These are phyloP conservation scores for Takifugu bimaculatus DNA, from an alignment of 2,113 vertebrate species.

Conservation along the genomic window DNA sequence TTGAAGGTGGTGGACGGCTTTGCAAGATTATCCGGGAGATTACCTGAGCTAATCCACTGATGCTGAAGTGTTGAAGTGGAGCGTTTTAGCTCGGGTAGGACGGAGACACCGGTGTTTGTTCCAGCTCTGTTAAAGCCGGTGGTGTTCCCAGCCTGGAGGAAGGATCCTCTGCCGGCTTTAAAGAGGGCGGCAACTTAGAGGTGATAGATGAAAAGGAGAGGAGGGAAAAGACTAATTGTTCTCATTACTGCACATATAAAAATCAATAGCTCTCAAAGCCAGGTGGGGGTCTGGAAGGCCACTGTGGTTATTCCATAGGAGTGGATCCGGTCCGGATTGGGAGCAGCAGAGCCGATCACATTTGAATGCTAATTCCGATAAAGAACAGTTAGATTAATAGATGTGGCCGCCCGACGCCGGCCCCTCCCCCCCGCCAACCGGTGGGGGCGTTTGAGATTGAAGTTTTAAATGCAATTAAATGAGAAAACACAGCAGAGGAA, in stretches of 20 bases:
- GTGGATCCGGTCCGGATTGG: constrained; percentile 63
- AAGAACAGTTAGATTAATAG: constrained; percentile 71
- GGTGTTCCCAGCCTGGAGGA: constrained; percentile 37
- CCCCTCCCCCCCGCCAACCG: constrained; percentile 34
- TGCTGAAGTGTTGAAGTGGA: no score
- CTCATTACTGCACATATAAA: constrained; percentile 73
- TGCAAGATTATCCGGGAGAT: no score
- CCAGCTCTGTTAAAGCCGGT: not conserved
- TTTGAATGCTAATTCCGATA: constrained; percentile 73
- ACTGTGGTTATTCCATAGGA: constrained; percentile 69
- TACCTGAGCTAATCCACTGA: no score
- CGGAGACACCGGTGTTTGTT: no score
- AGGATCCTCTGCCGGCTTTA: constrained; percentile 50
- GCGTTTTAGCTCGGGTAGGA: no score
- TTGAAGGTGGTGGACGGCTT: no score
- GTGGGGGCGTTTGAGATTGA: constrained; percentile 56
- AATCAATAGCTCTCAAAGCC: constrained; percentile 69
- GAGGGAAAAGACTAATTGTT: constrained; percentile 73
- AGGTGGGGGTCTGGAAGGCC: constrained; percentile 61
- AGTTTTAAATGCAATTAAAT: constrained; percentile 71
- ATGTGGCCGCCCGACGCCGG: constrained; percentile 48
- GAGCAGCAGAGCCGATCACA: constrained; percentile 59
- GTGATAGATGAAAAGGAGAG: constrained; percentile 65
- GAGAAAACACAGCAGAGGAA: constrained; percentile 50
- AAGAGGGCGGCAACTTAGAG: constrained; percentile 37